phyloP scores from a whole-genome alignment of 1,140 invertebrate species.

The Pogonus chalceus region DNA sequence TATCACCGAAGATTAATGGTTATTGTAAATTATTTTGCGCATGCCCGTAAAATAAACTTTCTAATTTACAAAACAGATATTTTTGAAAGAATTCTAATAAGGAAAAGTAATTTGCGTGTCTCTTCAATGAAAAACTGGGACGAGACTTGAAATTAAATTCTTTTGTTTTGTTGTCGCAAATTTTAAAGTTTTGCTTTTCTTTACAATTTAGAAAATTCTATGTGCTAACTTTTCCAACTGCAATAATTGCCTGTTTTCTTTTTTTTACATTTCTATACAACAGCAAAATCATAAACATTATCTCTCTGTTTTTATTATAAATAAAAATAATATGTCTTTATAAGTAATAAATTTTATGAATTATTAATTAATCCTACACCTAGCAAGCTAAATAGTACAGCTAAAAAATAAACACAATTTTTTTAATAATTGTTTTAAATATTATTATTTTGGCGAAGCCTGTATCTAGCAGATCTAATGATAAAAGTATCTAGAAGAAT shows the following conservation, averaged over 20 bases:
- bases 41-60: constrained; percentile 20
- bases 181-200: constrained; percentile 13
- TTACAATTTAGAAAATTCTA: constrained; percentile 19
- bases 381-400: no score
- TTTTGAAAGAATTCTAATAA: constrained; percentile 16
- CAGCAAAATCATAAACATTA: no score
- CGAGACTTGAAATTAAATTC: constrained; percentile 1
- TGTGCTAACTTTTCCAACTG: constrained; percentile 11
- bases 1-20: constrained; percentile 26
- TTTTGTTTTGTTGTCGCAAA: not conserved
- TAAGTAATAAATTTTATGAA: no score
- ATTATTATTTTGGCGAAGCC: no score
- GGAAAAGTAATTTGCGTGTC: constrained; percentile 15
- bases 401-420: no score
- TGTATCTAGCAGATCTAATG: no score
- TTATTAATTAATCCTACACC: no score
- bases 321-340: no score
- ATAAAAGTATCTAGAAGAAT: no score
- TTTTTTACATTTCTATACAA: no score
- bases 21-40: constrained; percentile 27
- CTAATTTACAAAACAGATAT: constrained; percentile 14
- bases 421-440: no score
- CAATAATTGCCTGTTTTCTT: not conserved
- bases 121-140: constrained; percentile 11
- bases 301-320: no score